A percentile compares a stretch with the other conserved stretches of the same genome.
Evolutionary conservation across 2,797 vertebrate species (phyloP).

Genomic region (Pteronotus mesoamericanus): DNA sequence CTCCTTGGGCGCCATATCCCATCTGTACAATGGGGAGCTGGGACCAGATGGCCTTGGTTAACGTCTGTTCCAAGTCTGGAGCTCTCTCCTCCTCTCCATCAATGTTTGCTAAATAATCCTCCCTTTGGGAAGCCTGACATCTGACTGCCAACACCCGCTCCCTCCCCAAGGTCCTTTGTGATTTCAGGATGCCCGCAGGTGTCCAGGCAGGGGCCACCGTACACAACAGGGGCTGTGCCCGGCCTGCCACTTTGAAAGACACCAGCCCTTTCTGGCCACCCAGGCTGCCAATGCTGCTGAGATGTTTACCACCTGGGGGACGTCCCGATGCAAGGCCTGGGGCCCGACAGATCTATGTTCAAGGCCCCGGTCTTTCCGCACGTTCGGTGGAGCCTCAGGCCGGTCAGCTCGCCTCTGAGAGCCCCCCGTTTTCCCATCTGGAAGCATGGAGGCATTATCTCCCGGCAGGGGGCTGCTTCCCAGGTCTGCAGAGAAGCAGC

Average conservation of each 20-base stretch:
- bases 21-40: background rate
- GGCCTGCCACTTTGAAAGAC: background rate
- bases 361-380: background rate
- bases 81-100: background rate
- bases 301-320: too few species aligned
- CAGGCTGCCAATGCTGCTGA: background rate
- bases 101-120: background rate
- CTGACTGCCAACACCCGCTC: background rate
- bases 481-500: background rate
- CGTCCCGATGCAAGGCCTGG: background rate
- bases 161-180: background rate
- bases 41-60: background rate
- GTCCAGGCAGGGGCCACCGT: background rate
- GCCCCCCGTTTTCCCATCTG: background rate
- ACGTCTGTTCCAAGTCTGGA: background rate
- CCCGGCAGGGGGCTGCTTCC: too few species aligned
- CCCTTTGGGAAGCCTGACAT: background rate
- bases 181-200: background rate
- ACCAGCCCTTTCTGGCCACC: background rate
- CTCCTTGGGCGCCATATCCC: background rate
- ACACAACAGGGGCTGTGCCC: background rate
- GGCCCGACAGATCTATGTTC: background rate
- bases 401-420: background rate
- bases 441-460: background rate
- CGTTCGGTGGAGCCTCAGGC: accelerated